Evolutionary conservation across 2,888 invertebrate genomes (phyloP).

Genomic region (Trissolcus japonicus): DNA sequence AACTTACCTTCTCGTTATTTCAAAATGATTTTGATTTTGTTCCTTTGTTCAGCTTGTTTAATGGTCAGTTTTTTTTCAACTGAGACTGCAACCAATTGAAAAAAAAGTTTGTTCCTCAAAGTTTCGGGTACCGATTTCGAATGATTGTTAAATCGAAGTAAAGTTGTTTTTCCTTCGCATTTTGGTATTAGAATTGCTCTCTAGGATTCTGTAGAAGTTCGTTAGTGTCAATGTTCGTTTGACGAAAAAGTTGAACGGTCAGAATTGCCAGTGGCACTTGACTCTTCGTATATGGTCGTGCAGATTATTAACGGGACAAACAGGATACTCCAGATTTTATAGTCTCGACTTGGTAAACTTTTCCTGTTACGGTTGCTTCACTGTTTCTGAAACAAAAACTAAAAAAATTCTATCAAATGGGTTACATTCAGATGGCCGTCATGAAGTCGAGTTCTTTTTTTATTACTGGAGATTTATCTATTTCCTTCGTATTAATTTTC

Average conservation of each 20-base stretch:
- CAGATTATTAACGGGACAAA: conserved; percentile 37
- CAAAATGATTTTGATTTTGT: too few species aligned
- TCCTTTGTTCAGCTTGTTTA: too few species aligned
- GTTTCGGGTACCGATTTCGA: too few species aligned
- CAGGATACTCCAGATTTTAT: conserved; percentile 36
- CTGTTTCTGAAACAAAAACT: conserved; percentile 1
- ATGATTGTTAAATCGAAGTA: too few species aligned
- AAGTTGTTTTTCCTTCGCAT: too few species aligned
- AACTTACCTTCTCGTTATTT: too few species aligned
- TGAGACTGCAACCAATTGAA: too few species aligned
- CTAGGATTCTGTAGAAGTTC: conserved; percentile 4
- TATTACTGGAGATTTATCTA: too few species aligned
- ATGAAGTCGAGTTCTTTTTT: too few species aligned
- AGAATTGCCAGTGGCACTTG: conserved; percentile 10
- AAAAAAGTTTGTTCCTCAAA: too few species aligned
- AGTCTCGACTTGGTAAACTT: conserved; percentile 5
- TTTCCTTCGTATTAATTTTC: too few species aligned
- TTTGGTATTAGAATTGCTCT: background rate
- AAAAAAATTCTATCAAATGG: background rate
- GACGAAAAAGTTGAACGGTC: conserved; percentile 27
- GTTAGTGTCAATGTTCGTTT: conserved; percentile 2
- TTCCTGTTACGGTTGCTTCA: conserved; percentile 6
- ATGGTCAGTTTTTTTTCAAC: too few species aligned
- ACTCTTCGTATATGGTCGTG: conserved; percentile 5
- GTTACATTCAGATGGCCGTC: background rate